phyloP scores from a whole-genome alignment of 2,888 invertebrate species.

The Microdon myrmicae region DNA sequence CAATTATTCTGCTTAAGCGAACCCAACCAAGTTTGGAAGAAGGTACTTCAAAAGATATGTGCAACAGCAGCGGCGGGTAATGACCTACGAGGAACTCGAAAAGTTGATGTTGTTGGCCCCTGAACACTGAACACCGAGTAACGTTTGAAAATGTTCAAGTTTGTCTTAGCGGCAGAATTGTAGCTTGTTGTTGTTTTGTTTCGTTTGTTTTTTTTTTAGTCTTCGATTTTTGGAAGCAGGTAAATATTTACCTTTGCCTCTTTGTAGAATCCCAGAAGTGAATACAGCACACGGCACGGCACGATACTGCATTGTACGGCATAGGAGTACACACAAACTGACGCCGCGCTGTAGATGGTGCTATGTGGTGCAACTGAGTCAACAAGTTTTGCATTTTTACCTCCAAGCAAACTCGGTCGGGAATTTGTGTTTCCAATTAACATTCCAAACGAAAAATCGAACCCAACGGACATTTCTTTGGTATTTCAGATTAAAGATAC shows the following conservation, averaged over 20 bases:
- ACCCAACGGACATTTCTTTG: slow-evolving; percentile 40
- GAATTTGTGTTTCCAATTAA: slow-evolving; percentile 52
- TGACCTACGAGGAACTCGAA: slow-evolving; percentile 47
- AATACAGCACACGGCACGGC: slow-evolving; percentile 31
- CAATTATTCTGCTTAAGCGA: slow-evolving; percentile 47
- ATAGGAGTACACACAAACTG: too few relatives aligned
- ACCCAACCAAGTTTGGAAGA: slow-evolving; percentile 49
- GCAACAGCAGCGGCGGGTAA: slow-evolving; percentile 40
- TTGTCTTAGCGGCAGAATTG: slow-evolving; percentile 22
- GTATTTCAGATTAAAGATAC: slow-evolving; percentile 25
- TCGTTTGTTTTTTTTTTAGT: slow-evolving; percentile 17
- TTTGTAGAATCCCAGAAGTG: slow-evolving; percentile 33
- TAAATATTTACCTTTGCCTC: slow-evolving; percentile 50
- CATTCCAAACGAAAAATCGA: slow-evolving; percentile 30
- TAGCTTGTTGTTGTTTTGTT: too few relatives aligned
- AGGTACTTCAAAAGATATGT: slow-evolving; percentile 39
- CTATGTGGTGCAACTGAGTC: slow-evolving; percentile 46
- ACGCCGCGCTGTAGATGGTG: too few relatives aligned
- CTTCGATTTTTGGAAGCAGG: slow-evolving; percentile 42
- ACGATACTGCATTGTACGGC: too few relatives aligned
- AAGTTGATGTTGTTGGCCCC: slow-evolving; percentile 49
- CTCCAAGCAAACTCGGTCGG: slow-evolving; percentile 44
- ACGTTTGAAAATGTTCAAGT: slow-evolving; percentile 12
- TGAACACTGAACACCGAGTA: slow-evolving; percentile 20
- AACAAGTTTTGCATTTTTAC: slow-evolving; percentile 52